phyloP scores from a whole-genome alignment of 2,113 vertebrate genomes.

The Nycticebus coucang region DNA sequence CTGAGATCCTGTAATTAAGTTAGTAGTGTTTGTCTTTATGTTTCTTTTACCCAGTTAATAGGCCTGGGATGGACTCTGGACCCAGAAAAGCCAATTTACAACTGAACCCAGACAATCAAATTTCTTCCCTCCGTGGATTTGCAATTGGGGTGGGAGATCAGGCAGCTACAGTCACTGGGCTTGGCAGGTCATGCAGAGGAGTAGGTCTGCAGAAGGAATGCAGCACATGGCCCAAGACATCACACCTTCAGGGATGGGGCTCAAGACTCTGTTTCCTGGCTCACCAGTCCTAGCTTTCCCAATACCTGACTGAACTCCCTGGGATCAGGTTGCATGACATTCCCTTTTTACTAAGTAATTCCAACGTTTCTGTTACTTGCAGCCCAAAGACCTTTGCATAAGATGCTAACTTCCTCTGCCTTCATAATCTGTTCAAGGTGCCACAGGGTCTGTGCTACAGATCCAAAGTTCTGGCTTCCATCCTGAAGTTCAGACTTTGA shows the following conservation, averaged over 20 bases:
- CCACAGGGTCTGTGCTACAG: not conserved
- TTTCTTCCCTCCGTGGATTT: constrained; percentile 1
- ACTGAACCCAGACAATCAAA: not conserved
- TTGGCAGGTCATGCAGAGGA: not conserved
- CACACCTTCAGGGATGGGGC: not conserved
- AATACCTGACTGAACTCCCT: not conserved
- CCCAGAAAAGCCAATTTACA: not conserved
- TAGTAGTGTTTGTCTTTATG: not conserved
- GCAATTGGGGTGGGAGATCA: not conserved
- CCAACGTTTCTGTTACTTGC: not conserved
- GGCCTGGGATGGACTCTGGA: not conserved
- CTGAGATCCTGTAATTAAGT: not conserved
- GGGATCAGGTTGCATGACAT: not conserved
- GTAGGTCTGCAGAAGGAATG: not conserved
- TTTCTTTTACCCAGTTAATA: not conserved
- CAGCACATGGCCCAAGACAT: not conserved
- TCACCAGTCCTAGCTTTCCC: not conserved
- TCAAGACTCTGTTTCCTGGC: not conserved
- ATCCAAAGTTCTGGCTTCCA: constrained; percentile 16
- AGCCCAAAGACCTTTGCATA: not conserved
- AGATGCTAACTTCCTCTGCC: not conserved
- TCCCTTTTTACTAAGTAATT: constrained; percentile 1
- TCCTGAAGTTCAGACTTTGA: constrained; percentile 41
- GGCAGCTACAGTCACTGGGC: not conserved
- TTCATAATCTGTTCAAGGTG: not conserved